Percentiles rank a stretch among this genome's conserved stretches.
phyloP scores from a whole-genome alignment of 2,113 vertebrate genomes.

The Scomber scombrus region DNA sequence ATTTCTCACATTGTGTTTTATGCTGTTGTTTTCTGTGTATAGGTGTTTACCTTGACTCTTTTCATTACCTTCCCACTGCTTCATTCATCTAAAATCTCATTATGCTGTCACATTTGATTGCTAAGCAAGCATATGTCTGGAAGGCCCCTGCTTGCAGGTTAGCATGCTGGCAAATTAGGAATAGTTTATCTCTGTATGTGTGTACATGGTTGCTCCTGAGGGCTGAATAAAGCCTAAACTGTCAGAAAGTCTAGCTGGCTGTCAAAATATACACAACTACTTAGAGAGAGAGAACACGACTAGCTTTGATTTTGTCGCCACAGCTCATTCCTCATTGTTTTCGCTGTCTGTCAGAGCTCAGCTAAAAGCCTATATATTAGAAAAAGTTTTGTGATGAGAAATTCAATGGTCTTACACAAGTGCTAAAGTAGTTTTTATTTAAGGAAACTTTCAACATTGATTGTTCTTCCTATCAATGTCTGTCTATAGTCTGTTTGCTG shows the following conservation, averaged over 20 bases:
- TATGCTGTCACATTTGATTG: constrained; percentile 58
- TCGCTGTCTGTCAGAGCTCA: constrained; percentile 34
- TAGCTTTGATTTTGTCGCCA: constrained; percentile 18
- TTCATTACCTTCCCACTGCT: constrained; percentile 14
- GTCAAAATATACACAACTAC: constrained; percentile 35
- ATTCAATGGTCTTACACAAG: background rate
- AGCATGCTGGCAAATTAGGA: constrained; percentile 26
- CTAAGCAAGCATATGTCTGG: background rate
- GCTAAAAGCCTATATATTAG: background rate
- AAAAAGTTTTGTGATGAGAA: background rate
- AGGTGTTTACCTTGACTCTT: constrained; percentile 27
- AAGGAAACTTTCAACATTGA: background rate
- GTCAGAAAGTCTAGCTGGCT: constrained; percentile 29
- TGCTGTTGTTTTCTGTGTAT: background rate
- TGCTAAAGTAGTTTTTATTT: background rate
- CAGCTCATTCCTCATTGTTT: constrained; percentile 29
- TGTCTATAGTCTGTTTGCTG: background rate
- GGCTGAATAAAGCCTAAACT: constrained; percentile 21
- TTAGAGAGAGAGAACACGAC: constrained; percentile 19
- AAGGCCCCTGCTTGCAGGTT: constrained; percentile 9
- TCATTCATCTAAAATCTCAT: constrained; percentile 43
- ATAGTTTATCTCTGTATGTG: constrained; percentile 17
- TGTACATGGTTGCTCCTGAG: constrained; percentile 23
- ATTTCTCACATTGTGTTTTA: background rate
- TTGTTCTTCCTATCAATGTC: background rate